Base-by-base conservation (phyloP, 1,140 invertebrate genomes). In the Branchinecta lynchi region DNA sequence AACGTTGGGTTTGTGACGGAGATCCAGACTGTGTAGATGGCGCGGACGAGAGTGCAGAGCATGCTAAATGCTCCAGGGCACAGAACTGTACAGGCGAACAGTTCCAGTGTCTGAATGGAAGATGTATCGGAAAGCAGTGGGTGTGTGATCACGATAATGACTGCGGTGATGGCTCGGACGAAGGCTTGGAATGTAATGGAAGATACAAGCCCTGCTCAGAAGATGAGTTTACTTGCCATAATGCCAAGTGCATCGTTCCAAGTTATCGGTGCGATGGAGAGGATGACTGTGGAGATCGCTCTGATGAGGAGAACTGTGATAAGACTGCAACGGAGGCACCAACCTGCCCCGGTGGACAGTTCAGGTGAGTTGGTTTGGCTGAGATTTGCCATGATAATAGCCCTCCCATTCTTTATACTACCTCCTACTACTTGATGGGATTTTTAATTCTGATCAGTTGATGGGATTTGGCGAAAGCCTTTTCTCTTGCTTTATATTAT, bases 11-110 rank as follows among this genome's bases (percentile, higher is more conserved):
- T 0, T 98, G 94, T 78, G 94, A 97, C 77, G 93, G 93, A 0
- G 93, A 96, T 77, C 91, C 93, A 0, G 93, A 96, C 76, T 96
- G 94, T 78, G 90, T 95, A 0, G 93, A 96, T 77, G 92, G 93
- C 0, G 92, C 92, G n/a, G 95, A 98, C 78, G 95, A 98, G 79
- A 93, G 93, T 75, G 81, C 85, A 0, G 91, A 89, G 0, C 73
- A 89, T 9, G 86, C 90, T 71, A 86, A 87, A 73, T 96, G 93
- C 76, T 84, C 91, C 0, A 69, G 12, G 84, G 84, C 7, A 87
- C 88, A 3, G 84, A 87, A 65, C 87, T 95, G 93, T 72, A 74
- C 74, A n/a, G 83, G 82, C 3, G 88, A 89, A 73, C 91, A 96
- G 78, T 97, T 94, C 78, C 88, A 86, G 10, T 98, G 94, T 76